A percentile compares a stretch with the other conserved stretches of the same genome.
Evolutionary conservation across 2,888 invertebrate species (phyloP).

Genomic region (Phortica magna): DNA sequence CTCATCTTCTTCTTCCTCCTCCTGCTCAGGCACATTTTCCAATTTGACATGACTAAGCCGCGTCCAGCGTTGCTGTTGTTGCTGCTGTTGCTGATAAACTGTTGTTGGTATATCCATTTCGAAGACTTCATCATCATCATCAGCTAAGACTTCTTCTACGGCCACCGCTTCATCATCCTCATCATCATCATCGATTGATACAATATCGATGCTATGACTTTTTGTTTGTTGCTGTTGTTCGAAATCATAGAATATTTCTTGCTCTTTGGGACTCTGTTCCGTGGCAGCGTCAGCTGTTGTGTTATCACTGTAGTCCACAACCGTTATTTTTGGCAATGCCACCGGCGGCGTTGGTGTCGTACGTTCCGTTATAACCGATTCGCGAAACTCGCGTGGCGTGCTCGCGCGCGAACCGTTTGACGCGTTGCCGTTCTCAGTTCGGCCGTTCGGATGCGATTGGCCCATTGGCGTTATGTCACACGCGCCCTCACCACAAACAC

Average conservation of each 20-base stretch:
- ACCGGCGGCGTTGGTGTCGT: conserved; percentile 31
- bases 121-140: conserved; percentile 59
- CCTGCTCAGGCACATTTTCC: conserved; percentile 72
- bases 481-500: conserved; percentile 3
- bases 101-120: conserved; percentile 62
- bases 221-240: conserved; percentile 46
- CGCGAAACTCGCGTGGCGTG: conserved; percentile 70
- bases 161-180: conserved; percentile 37
- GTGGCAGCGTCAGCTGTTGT: neutral
- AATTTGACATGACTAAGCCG: conserved; percentile 67
- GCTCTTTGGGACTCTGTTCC: conserved; percentile 50
- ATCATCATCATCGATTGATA: conserved; percentile 56
- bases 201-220: conserved; percentile 54
- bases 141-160: conserved; percentile 41
- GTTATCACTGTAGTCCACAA: conserved; percentile 70
- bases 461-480: conserved; percentile 65
- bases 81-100: conserved; percentile 53
- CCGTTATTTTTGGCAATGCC: conserved; percentile 73
- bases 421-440: conserved; percentile 57
- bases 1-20: conserved; percentile 60
- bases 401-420: conserved; percentile 58
- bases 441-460: conserved; percentile 67
- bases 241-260: conserved; percentile 73
- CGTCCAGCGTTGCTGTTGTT: conserved; percentile 58
- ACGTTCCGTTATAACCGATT: conserved; percentile 53